Evolutionary conservation across 2,113 vertebrate genomes (phyloP), one percentile per base, ranked within the genome.

Genomic region (Rutilus rutilus): DNA sequence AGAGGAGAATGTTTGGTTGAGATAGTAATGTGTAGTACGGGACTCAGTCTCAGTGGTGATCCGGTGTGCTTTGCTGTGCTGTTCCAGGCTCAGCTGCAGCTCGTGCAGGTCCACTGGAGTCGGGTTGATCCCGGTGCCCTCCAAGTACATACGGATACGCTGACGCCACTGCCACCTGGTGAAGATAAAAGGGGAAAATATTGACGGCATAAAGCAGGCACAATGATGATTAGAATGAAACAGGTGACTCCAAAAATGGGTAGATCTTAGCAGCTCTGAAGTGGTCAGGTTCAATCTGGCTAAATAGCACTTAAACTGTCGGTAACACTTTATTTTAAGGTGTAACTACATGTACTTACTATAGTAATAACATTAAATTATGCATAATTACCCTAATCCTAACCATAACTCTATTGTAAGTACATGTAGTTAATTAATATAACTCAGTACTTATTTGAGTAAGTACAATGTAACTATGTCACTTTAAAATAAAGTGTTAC

Each of bases 121-220:
- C 12, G 97, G 95, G 14, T 99, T 99, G 88, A 99, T 97, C 39
- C 98, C 97, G 0, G 97, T 98, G 39, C 98, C 98, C 93, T 99
- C 98, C 50, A 99, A 92, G 82, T 97, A 95, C 47, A 99, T 90
- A 47, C 98, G 95, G 91, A 97, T 97, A 88, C 98, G 94, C 88
- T 99, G 97, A 15, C 98, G 96, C 97, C 97, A 98, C 59, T 96
- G 94, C 98, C 98, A 99, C 92, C 98, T 99, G 86, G 23, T 17
- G 79, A 23, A 71, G 17, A 76, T 0, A 57, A 36, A 27, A 62
- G 12, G 19, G 39, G 25, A 42, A 59, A 10, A 77, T 15, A 67
- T 19, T 42, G 27, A 75, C 42, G 36, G 21, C 33, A 86, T 87
- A n/a, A 75, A 74, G 17, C 5, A n/a, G 25, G 21, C 6, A 82